Evolutionary conservation across 2,797 vertebrate genomes (phyloP), one percentile per base, ranked within the genome.

Genomic region (Cossypha caffra): DNA sequence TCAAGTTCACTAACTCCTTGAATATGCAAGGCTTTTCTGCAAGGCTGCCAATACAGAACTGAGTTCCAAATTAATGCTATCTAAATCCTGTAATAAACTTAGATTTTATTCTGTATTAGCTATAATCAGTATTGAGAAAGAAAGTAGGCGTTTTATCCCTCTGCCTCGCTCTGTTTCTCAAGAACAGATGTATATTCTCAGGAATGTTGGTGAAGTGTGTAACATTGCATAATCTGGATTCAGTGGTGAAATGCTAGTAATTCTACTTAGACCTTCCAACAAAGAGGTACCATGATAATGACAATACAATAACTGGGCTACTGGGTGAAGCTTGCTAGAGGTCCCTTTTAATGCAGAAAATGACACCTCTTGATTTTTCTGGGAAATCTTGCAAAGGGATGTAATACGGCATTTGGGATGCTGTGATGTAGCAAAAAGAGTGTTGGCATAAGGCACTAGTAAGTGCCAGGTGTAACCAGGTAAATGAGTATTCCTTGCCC

Each of bases 51-150:
- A 3, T 52, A 61, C 9, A 51, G 38, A 93, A 52, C 37, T 52
- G 68, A 94, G 31, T 80, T 91, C 86, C 52, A 62, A 51, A 89
- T 89, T 31, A 76, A 42, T 50, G 42, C 16, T 50, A 1, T 61
- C 42, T 72, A 52, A 92, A 76, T 92, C 54, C 50, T 93, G 14
- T 75, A 90, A 72, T 71, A 88, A 95, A 66, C 35, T 21, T 75
- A 47, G 68, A 72, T 85, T 94, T 95, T 55, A 69, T 57, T 91
- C 45, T 31, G 5, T 89, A 71, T 88, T 97, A 62, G 37, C 13
- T 82, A 20, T 88, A 43, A 72, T 64, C 16, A 64, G 6, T 51
- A 28, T 16, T 63, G 51, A 79, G 55, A 67, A 93, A 75, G 18
- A 47, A 77, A 52, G 16, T 37, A 25, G 14, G 43, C 50, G 10